Conservation (phyloP, 2,113 vertebrate species). For the Indicator indicator region DNA sequence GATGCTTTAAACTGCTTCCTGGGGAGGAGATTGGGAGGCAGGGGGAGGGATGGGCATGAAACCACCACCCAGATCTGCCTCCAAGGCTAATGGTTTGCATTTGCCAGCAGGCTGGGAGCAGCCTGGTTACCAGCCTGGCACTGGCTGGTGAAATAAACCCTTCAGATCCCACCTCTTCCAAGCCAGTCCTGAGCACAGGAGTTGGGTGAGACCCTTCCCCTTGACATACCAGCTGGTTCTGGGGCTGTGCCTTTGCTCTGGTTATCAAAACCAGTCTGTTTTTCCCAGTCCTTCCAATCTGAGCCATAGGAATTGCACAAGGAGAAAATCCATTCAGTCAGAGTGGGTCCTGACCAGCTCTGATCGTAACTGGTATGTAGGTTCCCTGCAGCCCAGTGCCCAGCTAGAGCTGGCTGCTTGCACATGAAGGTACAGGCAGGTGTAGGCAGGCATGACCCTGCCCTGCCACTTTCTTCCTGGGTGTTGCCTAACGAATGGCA, state of each 20-base stretch:
- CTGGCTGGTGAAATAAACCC: background rate
- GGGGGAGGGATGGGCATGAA: background rate
- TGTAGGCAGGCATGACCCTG: background rate
- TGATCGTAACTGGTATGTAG: background rate
- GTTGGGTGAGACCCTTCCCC: background rate
- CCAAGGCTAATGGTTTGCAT: background rate
- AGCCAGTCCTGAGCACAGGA: background rate
- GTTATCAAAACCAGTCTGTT: background rate
- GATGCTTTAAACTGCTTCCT: background rate
- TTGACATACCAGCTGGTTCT: fast-evolving
- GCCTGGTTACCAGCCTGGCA: background rate
- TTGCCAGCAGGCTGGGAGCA: background rate
- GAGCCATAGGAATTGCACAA: fast-evolving
- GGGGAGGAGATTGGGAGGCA: background rate
- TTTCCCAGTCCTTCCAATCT: background rate
- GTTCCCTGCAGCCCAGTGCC: fast-evolving
- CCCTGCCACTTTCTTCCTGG: background rate
- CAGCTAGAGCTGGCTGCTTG: background rate
- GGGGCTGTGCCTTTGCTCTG: background rate
- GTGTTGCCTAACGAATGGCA: background rate
- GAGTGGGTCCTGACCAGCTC: fast-evolving
- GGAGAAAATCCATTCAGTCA: background rate
- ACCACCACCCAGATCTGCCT: background rate
- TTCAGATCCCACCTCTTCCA: background rate
- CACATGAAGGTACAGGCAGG: background rate